Base-by-base conservation (phyloP, 2,797 vertebrate genomes). In the Allobates femoralis region DNA sequence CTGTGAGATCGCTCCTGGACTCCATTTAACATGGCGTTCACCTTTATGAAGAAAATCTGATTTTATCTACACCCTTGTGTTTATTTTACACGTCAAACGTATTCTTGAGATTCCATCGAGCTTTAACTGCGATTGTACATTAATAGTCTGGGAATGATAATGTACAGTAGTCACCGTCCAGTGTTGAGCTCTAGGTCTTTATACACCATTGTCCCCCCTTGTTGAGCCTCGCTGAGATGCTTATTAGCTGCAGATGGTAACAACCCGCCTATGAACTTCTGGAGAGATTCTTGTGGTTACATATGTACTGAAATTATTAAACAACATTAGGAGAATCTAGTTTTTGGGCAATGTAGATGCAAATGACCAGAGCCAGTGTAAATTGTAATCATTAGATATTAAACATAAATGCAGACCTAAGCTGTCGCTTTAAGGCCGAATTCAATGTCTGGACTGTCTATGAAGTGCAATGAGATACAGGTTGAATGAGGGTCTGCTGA, bases 221-320 rank as follows among this genome's bases (percentile, higher is more conserved):
- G 50, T 62, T 12, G 37, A 85, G 51, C 64, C 58, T 77, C 41
- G 53, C 55, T 51, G 26, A 21, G 53, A 15, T 66, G 16, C 41
- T 64, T 53, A 86, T 86, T 66, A 77, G 37, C 56, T 56, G 37
- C 46, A 86, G 69, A 82, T 82, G 79, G 79, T 66, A 55, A 41
- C 12, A 50, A 58, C 76, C 21, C 51, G 73, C n/a, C 34, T 46
- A 76, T 56, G 23, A 51, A 32, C 30, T 73, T 71, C 64, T 58
- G 23, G 32, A 41, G 19, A 21, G 37, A 64, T 50, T 26, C 23
- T 28, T 64, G 34, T 28, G 34, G n/a, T 66, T 81, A 66, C 67
- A 53, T 41, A 82, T 75, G 28, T 12, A 32, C 32, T 28, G 8
- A 67, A 23, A 3, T n/a, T 64, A 3, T 46, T 37, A 58, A 30